phyloP scores from a whole-genome alignment of 2,888 invertebrate species.

The Caenorhabditis wallacei region DNA sequence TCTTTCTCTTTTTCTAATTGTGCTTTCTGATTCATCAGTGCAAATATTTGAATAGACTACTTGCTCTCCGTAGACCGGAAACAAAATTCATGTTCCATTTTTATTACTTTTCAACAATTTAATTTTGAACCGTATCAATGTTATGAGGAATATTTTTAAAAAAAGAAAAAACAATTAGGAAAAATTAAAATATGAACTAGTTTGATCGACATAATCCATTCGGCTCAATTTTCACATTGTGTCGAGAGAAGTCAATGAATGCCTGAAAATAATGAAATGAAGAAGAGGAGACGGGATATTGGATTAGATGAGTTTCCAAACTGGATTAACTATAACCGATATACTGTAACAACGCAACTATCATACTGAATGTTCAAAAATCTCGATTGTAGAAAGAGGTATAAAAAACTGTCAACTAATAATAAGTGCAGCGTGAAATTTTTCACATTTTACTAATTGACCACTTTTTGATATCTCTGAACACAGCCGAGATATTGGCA shows the following conservation, averaged over 20 bases:
- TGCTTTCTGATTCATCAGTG: constrained; percentile 57
- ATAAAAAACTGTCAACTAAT: too few relatives aligned
- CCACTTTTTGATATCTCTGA: too few relatives aligned
- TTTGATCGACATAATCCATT: constrained; percentile 41
- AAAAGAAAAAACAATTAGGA: constrained; percentile 1
- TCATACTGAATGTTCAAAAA: too few relatives aligned
- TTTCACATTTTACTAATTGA: too few relatives aligned
- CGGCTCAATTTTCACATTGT: constrained; percentile 50
- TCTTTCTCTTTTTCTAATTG: constrained; percentile 53
- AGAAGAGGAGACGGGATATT: background rate
- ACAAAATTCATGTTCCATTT: constrained; percentile 2
- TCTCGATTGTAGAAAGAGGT: too few relatives aligned
- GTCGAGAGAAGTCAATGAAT: constrained; percentile 65
- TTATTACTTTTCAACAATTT: constrained; percentile 36
- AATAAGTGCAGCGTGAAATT: too few relatives aligned
- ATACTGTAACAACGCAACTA: too few relatives aligned
- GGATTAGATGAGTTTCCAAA: too few relatives aligned
- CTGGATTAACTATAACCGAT: too few relatives aligned
- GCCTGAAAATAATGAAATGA: constrained; percentile 42
- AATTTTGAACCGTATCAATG: constrained; percentile 43
- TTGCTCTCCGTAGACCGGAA: constrained; percentile 48
- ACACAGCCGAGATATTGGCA: too few relatives aligned
- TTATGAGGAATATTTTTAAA: constrained; percentile 15
- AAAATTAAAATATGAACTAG: constrained; percentile 3
- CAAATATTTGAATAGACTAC: constrained; percentile 59